Evolutionary conservation across 1,140 invertebrate genomes (phyloP), one percentile per base, ranked within the genome.

Genomic region (Meteorus sp.): DNA sequence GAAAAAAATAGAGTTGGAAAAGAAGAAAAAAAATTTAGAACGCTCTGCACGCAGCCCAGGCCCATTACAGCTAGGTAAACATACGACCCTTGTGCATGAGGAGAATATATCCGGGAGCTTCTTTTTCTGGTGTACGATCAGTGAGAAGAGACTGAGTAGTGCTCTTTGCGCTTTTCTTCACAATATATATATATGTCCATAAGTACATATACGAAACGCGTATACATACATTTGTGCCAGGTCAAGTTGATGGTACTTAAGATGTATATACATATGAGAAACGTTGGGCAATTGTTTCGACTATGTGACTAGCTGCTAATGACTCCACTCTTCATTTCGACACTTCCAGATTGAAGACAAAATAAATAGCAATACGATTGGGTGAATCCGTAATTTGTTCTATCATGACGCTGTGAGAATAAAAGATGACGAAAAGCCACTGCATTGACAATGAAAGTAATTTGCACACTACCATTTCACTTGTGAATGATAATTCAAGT

Each of bases 1-100:
- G 45, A 48, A 51, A 31, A 51, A 52, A 37, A 22, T 15, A 52
- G 50, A 37, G 50, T 8, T 52, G 19, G 50, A 35, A 55, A 41
- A n/a, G n/a, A n/a, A n/a, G n/a, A n/a, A n/a, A n/a, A 39, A 60
- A 66, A 68, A 71, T 68, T 71, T 69, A 69, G 65, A 66, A 72
- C 64, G 61, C 50, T 60, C 48, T 53, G 69, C 70, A 72, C 67
- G 69, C 61, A 61, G 44, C n/a, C n/a, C 22, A 31, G 31, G 47
- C 41, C 66, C 65, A 71, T 71, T 70, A 72, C 66, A 56, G 50
- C 51, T 61, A 55, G 59, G 67, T 68, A 70, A 72, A 72, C 69
- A 71, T 65, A 71, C 67, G 67, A 68, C 59, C 63, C 60, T 37
- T 33, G 63, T 65, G 61, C 70, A 65, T 67, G 64, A 58, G 48